Percentiles rank a stretch among this genome's conserved stretches.
Conservation (phyloP, 2,888 invertebrate genomes). For the Sepiola atlantica region DNA sequence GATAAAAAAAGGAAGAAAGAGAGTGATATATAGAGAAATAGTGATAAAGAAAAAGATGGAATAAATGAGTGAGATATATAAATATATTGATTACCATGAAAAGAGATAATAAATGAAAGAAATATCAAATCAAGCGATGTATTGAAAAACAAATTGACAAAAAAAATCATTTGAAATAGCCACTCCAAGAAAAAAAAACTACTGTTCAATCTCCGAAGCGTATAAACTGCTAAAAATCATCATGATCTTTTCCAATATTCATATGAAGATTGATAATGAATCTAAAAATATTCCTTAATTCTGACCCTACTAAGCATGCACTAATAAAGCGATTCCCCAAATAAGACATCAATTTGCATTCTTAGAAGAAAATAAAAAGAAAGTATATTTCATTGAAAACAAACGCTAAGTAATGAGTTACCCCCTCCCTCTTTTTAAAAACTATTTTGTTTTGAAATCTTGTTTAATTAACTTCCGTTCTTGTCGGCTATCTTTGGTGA, state of each 20-base stretch:
- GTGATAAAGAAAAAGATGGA: neutral
- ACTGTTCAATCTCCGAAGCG: neutral
- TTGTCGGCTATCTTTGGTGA: neutral
- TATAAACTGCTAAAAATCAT: neutral
- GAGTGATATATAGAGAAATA: too few species aligned
- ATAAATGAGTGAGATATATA: neutral
- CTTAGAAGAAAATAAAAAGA: neutral
- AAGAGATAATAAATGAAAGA: too few species aligned
- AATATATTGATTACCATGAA: too few species aligned
- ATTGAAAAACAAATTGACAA: too few species aligned
- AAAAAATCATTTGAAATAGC: too few species aligned
- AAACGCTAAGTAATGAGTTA: neutral
- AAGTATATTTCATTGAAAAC: neutral
- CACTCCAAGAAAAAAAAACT: neutral
- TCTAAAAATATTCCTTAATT: neutral
- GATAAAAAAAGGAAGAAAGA: neutral
- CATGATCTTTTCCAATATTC: neutral
- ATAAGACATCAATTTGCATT: neutral
- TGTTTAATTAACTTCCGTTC: constrained; percentile 5
- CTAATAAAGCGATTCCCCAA: neutral
- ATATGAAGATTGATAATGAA: neutral
- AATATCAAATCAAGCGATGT: neutral
- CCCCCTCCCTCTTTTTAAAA: neutral
- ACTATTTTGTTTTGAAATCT: neutral
- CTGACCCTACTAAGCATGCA: neutral